Percentiles rank a stretch among this genome's conserved stretches.
phyloP scores from a whole-genome alignment of 2,113 vertebrate genomes.

The Bufo bufo region DNA sequence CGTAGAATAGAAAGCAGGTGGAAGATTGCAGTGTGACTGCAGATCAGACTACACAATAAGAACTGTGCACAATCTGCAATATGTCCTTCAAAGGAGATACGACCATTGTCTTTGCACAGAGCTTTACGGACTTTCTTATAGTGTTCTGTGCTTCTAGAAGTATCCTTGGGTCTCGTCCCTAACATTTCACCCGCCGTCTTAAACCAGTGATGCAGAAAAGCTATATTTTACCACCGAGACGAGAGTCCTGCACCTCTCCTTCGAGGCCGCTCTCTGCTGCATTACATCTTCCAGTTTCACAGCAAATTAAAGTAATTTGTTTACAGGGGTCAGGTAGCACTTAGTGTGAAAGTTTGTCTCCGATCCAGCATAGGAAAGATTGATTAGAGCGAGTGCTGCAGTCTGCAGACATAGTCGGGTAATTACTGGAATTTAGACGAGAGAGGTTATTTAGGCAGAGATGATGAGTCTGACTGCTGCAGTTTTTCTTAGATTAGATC shows the following conservation, averaged over 20 bases:
- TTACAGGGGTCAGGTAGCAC: constrained; percentile 71
- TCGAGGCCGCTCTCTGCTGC: constrained; percentile 67
- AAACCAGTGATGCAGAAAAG: constrained; percentile 16
- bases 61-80: no score
- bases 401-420: constrained; percentile 66
- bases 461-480: constrained; percentile 29
- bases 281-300: constrained; percentile 68
- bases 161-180: not conserved
- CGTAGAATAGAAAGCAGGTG: no score
- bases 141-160: not conserved
- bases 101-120: not conserved
- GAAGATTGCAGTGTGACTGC: no score
- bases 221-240: constrained; percentile 14
- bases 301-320: constrained; percentile 75
- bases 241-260: constrained; percentile 72
- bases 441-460: constrained; percentile 59
- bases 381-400: constrained; percentile 67
- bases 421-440: constrained; percentile 70
- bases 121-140: not conserved
- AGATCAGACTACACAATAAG: no score
- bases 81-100: no score
- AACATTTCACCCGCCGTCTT: not conserved
- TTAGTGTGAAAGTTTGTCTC: constrained; percentile 67
- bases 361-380: constrained; percentile 68
- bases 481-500: not conserved